phyloP scores from a whole-genome alignment of 1,140 invertebrate genomes.

The Saxidomus purpurata region DNA sequence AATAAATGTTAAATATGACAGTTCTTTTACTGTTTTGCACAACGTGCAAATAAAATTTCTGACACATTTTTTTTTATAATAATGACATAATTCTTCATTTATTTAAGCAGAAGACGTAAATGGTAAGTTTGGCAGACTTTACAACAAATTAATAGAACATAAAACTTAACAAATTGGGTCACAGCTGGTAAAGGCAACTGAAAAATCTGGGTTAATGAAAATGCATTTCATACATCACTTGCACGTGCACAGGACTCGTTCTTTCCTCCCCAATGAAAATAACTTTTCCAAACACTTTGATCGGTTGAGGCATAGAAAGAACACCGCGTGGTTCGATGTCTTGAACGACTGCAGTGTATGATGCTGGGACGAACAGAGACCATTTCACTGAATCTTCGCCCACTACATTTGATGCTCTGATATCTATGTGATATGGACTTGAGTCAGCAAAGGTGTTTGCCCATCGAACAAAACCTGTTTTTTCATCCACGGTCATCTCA shows the following conservation, averaged over 20 bases:
- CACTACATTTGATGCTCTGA: slow-evolving; percentile 54
- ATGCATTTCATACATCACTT: too few relatives aligned
- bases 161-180: too few relatives aligned
- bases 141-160: too few relatives aligned
- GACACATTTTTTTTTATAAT: too few relatives aligned
- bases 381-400: slow-evolving; percentile 53
- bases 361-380: slow-evolving; percentile 55
- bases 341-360: slow-evolving; percentile 60
- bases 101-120: too few relatives aligned
- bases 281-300: slow-evolving; percentile 66
- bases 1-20: too few relatives aligned
- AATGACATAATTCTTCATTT: too few relatives aligned
- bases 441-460: slow-evolving; percentile 33
- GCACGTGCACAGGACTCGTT: slow-evolving; percentile 3
- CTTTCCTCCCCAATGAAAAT: not conserved
- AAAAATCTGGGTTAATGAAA: too few relatives aligned
- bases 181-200: too few relatives aligned
- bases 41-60: too few relatives aligned
- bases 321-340: slow-evolving; percentile 50
- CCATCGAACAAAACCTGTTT: slow-evolving; percentile 55
- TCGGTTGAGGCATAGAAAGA: slow-evolving; percentile 49
- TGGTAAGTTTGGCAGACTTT: too few relatives aligned
- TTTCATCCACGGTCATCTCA: slow-evolving; percentile 61
- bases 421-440: slow-evolving; percentile 45
- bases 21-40: too few relatives aligned